phyloP scores from a whole-genome alignment of 2,888 invertebrate genomes.

The Apamea crenata region DNA sequence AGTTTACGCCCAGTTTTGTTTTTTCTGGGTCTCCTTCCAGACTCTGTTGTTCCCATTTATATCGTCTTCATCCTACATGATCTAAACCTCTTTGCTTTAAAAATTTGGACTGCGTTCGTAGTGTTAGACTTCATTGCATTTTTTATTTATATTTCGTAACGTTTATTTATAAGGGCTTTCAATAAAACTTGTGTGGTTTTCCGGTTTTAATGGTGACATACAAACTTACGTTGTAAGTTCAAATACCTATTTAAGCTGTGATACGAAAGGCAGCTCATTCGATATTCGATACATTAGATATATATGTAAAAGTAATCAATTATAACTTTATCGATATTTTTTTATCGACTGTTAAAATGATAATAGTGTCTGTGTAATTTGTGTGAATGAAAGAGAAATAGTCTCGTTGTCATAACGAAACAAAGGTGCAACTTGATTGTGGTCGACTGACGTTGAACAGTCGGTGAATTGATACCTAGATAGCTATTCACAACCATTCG shows the following conservation, averaged over 20 bases:
- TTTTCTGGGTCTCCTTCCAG: too few species aligned
- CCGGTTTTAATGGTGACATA: background rate
- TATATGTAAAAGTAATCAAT: background rate
- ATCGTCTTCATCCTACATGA: slow-evolving; percentile 17
- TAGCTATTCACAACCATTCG: too few species aligned
- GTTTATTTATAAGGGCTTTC: slow-evolving; percentile 40
- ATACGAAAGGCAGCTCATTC: slow-evolving; percentile 1
- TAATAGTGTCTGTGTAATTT: background rate
- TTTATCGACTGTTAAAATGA: slow-evolving; percentile 3
- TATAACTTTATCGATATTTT: background rate
- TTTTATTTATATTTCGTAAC: slow-evolving; percentile 58
- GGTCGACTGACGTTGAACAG: background rate
- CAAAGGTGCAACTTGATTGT: background rate
- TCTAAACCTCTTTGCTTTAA: slow-evolving; percentile 56
- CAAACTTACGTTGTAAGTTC: background rate
- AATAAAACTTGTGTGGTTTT: slow-evolving; percentile 32
- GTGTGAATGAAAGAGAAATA: background rate
- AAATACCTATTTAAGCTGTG: background rate
- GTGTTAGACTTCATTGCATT: slow-evolving; percentile 64
- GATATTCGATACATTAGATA: background rate
- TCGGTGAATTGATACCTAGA: background rate
- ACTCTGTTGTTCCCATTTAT: background rate
- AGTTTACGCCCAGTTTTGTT: background rate
- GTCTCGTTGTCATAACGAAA: background rate
- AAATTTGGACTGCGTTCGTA: slow-evolving; percentile 64